phyloP scores from a whole-genome alignment of 2,888 invertebrate species.

The Litoditis marina region DNA sequence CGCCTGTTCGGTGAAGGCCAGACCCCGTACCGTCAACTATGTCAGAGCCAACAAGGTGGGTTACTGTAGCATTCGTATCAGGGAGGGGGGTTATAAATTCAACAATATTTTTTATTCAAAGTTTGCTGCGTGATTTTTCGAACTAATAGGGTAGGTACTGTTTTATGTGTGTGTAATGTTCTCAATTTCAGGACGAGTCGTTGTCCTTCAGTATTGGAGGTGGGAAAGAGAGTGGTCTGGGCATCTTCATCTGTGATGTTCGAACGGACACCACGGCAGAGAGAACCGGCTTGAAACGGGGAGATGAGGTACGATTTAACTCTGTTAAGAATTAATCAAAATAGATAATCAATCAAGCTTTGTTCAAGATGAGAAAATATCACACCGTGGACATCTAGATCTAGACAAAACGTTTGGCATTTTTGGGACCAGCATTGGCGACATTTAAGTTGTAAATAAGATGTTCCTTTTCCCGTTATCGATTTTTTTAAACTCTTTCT shows the following conservation, averaged over 20 bases:
- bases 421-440: no score
- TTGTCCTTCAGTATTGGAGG: constrained; percentile 89
- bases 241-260: constrained; percentile 90
- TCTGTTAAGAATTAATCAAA: no score
- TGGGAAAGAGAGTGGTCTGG: constrained; percentile 81
- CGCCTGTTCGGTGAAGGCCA: constrained; percentile 93
- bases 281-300: constrained; percentile 89
- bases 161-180: not conserved
- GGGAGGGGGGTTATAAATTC: no score
- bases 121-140: no score
- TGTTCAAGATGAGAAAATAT: no score
- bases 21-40: constrained; percentile 83
- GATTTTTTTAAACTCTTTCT: no score
- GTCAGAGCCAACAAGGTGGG: constrained; percentile 74
- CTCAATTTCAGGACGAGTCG: constrained; percentile 74
- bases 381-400: no score
- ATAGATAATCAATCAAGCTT: no score
- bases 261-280: constrained; percentile 89
- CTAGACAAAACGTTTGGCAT: no score
- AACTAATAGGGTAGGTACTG: not conserved
- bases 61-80: not conserved
- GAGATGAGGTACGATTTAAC: constrained; percentile 90
- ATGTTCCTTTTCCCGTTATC: no score
- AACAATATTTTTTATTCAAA: no score
- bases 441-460: no score